phyloP scores from a whole-genome alignment of 2,888 invertebrate genomes.

The Ommatoiulus sabulosus region DNA sequence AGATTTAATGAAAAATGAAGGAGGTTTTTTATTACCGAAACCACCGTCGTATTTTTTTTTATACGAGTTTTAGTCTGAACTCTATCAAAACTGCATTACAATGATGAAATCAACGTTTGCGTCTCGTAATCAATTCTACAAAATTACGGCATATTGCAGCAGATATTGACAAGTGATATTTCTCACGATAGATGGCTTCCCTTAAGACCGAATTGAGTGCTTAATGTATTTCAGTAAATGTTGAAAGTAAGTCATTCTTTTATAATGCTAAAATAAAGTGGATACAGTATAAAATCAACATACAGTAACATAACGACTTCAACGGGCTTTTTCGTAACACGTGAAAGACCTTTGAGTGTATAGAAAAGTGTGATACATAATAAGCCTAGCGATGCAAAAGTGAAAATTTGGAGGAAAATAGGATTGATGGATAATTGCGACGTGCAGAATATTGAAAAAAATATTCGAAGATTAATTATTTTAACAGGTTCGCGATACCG shows the following conservation, averaged over 20 bases:
- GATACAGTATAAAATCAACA: not conserved
- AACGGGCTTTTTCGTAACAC: no score
- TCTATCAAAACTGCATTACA: conserved; percentile 15
- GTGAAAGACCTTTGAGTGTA: no score
- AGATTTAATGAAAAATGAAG: conserved; percentile 2
- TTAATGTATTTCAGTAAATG: not conserved
- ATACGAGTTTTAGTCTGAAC: not conserved
- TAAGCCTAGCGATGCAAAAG: no score
- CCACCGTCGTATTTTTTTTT: conserved; percentile 23
- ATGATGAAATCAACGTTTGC: conserved; percentile 29
- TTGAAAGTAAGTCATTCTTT: not conserved
- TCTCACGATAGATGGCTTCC: not conserved
- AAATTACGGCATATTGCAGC: not conserved
- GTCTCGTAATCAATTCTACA: not conserved
- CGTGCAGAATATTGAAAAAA: no score
- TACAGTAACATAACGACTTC: no score
- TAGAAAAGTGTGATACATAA: no score
- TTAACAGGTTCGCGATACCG: no score
- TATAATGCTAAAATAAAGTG: not conserved
- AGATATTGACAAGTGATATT: conserved; percentile 8
- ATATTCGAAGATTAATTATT: no score
- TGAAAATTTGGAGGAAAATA: no score
- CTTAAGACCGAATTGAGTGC: not conserved
- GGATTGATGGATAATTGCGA: no score
- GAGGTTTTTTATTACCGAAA: not conserved